Evolutionary conservation across 2,113 vertebrate species (phyloP), one percentile per base, ranked within the genome.

Genomic region (Lichenostomus cassidix): DNA sequence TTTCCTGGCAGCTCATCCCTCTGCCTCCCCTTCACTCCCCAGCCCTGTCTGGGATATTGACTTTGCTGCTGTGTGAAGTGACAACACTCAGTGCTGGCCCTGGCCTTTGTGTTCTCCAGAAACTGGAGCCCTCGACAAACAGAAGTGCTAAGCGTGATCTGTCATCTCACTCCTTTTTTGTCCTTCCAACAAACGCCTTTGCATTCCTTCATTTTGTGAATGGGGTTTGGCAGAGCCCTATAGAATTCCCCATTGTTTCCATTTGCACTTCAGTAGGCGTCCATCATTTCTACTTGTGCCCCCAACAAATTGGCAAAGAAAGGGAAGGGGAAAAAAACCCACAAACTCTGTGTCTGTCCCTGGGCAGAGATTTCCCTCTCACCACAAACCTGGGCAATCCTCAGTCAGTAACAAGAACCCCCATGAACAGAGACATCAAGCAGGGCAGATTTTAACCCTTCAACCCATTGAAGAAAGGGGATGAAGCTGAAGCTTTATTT

Each of bases 111-210:
- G 67, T 12, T 91, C 87, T 58, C 44, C 42, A 69, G 81, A 39
- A 94, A 87, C 84, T 62, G 74, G 62, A 97, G 78, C 67, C 84
- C 70, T 87, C 0, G 0, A 86, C 73, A 92, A 92, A 87, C 83
- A 95, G 60, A 94, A 97, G 78, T 31, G 84, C 91, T 92, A 85
- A 94, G 87, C 9, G 1, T 67, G 82, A 83, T 92, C 89, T 94
- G 68, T 90, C 95, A 94, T 80, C 71, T 67, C 53, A 85, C 62
- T 91, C 84, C 74, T 89, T 89, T 95, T 95, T 94, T 95, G 87
- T 92, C 82, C 78, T 88, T 94, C 93, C 93, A 95, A 83, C 89
- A 95, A 85, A 50, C 1, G 53, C 50, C 70, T 87, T 95, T 78
- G 81, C 74, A 70, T 87, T 79, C 84, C 90, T 91, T 91, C 62